Conservation (phyloP, 2,888 invertebrate genomes). For the Venusia cambrica region DNA sequence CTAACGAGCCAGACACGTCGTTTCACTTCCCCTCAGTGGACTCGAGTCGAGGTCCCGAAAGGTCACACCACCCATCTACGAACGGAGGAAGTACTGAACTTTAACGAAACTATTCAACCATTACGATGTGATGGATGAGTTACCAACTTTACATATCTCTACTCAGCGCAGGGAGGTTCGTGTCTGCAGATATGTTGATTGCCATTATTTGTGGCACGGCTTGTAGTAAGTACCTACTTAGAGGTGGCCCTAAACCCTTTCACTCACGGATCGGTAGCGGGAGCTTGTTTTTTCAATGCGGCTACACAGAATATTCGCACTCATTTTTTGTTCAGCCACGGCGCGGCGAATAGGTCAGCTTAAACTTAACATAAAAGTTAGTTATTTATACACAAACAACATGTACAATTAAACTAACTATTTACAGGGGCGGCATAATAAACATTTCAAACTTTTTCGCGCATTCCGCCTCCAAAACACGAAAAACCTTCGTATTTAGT, state of each 20-base stretch:
- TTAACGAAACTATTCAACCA: slow-evolving; percentile 54
- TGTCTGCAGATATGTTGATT: slow-evolving; percentile 23
- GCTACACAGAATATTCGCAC: slow-evolving; percentile 13
- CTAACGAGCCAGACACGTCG: slow-evolving; percentile 7
- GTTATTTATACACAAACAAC: no score
- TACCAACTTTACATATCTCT: slow-evolving; percentile 52
- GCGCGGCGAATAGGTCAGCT: slow-evolving; percentile 33
- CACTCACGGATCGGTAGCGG: slow-evolving; percentile 1
- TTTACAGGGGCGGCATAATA: no score
- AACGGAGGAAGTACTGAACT: slow-evolving; percentile 57
- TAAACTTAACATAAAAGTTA: slow-evolving; percentile 35
- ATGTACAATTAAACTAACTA: no score
- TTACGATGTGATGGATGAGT: slow-evolving; percentile 53
- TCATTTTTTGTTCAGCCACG: slow-evolving; percentile 24
- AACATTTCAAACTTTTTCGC: no score
- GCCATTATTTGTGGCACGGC: slow-evolving; percentile 13
- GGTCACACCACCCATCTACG: slow-evolving; percentile 36
- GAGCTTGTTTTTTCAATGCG: slow-evolving; percentile 16
- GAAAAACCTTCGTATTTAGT: no score
- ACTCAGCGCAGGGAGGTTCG: slow-evolving; percentile 24
- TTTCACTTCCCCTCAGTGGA: slow-evolving; percentile 4
- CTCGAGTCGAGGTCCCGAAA: slow-evolving; percentile 32
- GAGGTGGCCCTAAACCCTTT: slow-evolving; percentile 9
- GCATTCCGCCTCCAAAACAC: no score
- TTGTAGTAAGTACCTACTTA: no score